Conservation (phyloP, 2,797 vertebrate species). For the Cynopterus sphinx region DNA sequence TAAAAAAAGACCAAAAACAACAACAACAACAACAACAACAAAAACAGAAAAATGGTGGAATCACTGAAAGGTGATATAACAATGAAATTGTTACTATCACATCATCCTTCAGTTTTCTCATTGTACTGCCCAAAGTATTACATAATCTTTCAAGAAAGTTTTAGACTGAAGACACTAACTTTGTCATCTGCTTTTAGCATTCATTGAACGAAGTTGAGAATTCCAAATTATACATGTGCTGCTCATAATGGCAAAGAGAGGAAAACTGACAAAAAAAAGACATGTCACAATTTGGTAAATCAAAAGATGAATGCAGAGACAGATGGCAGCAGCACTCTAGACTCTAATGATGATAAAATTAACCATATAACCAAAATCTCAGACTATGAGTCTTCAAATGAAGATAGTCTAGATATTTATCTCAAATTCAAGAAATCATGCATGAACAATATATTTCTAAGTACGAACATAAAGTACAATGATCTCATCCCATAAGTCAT, state of each 20-base stretch:
- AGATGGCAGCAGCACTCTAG: background rate
- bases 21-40: background rate
- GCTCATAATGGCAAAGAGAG: background rate
- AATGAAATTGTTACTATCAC: background rate
- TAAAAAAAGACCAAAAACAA: background rate
- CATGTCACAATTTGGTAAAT: background rate
- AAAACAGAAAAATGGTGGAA: background rate
- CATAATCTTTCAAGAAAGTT: background rate
- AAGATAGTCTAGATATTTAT: background rate
- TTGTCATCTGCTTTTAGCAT: background rate
- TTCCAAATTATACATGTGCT: background rate
- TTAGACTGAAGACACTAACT: background rate
- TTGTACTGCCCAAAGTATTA: background rate
- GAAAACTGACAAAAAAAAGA: slow-evolving; percentile 7
- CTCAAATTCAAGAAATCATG: background rate
- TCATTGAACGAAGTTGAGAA: background rate
- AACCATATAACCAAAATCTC: background rate
- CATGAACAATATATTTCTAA: background rate
- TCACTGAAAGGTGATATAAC: background rate
- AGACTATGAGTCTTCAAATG: background rate
- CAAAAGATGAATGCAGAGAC: background rate
- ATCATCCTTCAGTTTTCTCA: background rate
- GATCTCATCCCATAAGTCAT: background rate
- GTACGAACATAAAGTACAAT: background rate
- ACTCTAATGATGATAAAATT: background rate